A percentile compares a stretch with the other conserved stretches of the same genome.
These are phyloP conservation scores for Hypotaenidia okinawae DNA, from an alignment of 2,797 vertebrate species.

Conservation along the genomic window DNA sequence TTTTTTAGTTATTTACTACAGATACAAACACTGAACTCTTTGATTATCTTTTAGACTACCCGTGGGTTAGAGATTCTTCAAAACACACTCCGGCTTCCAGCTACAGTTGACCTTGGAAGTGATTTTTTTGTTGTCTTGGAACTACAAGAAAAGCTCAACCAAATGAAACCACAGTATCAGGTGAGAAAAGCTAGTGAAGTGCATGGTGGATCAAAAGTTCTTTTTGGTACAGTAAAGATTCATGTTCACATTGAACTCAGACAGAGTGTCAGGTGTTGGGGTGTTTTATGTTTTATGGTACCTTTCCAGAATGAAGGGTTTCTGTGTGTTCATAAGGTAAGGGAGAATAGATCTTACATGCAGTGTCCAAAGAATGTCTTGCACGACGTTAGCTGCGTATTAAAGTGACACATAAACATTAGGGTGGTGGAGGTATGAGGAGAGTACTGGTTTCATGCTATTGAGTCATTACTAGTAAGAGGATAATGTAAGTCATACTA, in stretches of 20 bases:
- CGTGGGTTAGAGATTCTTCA: conserved; percentile 82
- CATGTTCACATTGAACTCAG: rapidly evolving
- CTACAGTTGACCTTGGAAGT: conserved; percentile 84
- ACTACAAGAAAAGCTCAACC: conserved; percentile 80
- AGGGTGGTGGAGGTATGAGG: background rate
- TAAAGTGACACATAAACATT: background rate
- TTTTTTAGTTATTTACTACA: background rate
- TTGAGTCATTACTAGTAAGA: background rate
- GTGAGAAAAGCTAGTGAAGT: conserved; percentile 72
- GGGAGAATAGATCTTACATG: background rate
- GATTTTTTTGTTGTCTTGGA: conserved; percentile 77
- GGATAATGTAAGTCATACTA: background rate
- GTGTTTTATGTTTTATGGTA: background rate
- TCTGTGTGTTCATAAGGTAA: background rate
- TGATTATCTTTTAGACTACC: conserved; percentile 78
- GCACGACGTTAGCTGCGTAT: rapidly evolving
- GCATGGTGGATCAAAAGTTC: background rate
- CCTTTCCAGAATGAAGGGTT: background rate
- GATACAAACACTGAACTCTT: background rate
- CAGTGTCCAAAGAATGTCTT: background rate
- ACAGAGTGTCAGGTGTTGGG: background rate
- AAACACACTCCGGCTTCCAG: conserved; percentile 80
- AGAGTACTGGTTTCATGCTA: background rate
- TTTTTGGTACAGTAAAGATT: background rate
- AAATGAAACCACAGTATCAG: conserved; percentile 84